Base-by-base conservation (phyloP, 2,888 invertebrate species). In the Caenorhabditis afra region DNA sequence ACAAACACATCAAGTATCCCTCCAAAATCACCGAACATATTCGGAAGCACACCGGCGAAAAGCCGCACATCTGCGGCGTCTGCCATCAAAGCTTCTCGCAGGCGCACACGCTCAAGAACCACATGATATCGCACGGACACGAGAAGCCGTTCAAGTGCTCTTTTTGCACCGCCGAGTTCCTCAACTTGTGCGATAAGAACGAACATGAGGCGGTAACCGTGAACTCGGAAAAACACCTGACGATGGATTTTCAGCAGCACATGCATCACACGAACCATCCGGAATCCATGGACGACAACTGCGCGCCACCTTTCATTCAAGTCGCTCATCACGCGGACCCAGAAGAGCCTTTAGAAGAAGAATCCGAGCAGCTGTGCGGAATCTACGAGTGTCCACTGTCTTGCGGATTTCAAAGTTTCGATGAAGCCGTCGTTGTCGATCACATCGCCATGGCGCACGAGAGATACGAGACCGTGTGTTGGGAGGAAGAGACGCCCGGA, bases 1-100 rank as follows among this genome's bases (percentile, higher is more conserved):
- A 86, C 45, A 86, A 86, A 58, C 20, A 75, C 22, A 79, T 87
- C 22, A 78, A 75, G 57, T 84, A 87, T 52, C 86, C 85, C 0
- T 85, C 85, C 29, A 86, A 86, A 58, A 85, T 86, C 16, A 68
- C 55, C 1, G 86, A 85, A 35, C 86, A 86, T 50, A 81, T 85
- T 44, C 55, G 86, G 20, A 85, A 79, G 39, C 86, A 86, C 66
- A 86, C 79, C 0, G 85, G 79, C 10, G 81, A 83, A 55, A 78
- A 76, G 57, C 85, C 86, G 3, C 81, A 66, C 61, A 5, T 11
- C 0, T 86, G 86, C 41, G 16, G 23, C 7, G 49, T 82, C 14
- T 86, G 86, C 58, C 53, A 61, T 10, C 76, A 77, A n/a, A 44
- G 81, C 49, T 86, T 86, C 66, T 77, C 82, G 10, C 87, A 87